Percentiles rank a stretch among this genome's conserved stretches.
phyloP scores from a whole-genome alignment of 2,113 vertebrate species.

The Cinclus cinclus region DNA sequence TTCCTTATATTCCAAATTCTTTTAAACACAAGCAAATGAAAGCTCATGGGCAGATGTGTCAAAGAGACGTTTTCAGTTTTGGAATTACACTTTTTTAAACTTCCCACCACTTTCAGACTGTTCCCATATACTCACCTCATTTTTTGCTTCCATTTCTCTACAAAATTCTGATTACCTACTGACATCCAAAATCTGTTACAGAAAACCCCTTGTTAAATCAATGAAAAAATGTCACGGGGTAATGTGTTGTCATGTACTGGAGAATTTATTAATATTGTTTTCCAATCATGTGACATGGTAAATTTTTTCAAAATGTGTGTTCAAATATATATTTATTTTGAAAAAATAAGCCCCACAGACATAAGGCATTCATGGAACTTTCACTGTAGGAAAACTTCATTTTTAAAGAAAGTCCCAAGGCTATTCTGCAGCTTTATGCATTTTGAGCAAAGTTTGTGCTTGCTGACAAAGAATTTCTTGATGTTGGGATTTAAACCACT shows the following conservation, averaged over 20 bases:
- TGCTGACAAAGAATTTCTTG: neutral
- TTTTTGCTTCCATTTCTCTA: neutral
- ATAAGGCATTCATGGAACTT: neutral
- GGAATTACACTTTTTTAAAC: neutral
- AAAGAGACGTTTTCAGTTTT: neutral
- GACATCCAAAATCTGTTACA: neutral
- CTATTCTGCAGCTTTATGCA: neutral
- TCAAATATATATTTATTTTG: neutral
- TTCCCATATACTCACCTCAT: fast-evolving
- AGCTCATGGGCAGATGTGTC: neutral
- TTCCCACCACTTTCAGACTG: neutral
- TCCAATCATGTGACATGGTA: neutral
- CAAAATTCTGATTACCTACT: neutral
- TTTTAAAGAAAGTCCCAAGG: neutral
- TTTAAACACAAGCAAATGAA: neutral
- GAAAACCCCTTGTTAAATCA: neutral
- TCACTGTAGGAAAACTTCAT: neutral
- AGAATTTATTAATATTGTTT: neutral
- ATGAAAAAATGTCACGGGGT: neutral
- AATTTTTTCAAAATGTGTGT: neutral
- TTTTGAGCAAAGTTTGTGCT: neutral
- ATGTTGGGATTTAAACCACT: neutral
- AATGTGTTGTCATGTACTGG: neutral
- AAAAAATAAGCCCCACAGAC: neutral
- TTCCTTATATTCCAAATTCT: neutral